Conservation (phyloP, 2,888 invertebrate species). For the Steinernema scapterisci region DNA sequence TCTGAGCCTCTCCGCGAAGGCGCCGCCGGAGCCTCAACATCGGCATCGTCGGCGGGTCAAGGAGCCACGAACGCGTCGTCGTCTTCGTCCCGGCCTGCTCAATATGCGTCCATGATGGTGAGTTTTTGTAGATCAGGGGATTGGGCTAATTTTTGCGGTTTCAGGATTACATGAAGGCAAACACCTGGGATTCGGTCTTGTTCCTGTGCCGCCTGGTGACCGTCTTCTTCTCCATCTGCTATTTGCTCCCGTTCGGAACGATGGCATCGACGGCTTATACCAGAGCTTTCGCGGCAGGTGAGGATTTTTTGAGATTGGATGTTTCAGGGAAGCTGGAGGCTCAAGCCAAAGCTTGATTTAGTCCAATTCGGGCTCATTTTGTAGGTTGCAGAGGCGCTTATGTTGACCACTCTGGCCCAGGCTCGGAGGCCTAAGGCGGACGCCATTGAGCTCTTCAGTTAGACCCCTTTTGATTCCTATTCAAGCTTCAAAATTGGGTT, state of each 20-base stretch:
- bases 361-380: too few species aligned
- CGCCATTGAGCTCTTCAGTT: too few species aligned
- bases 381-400: too few species aligned
- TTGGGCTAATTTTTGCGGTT: conserved; percentile 35
- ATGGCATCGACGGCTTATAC: conserved; percentile 77
- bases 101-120: background rate
- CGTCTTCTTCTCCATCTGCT: conserved; percentile 81
- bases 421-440: too few species aligned
- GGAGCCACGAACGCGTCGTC: background rate
- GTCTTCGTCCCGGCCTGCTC: background rate
- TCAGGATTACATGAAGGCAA: conserved; percentile 74
- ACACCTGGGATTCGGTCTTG: conserved; percentile 84
- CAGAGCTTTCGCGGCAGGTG: conserved; percentile 80
- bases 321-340: too few species aligned
- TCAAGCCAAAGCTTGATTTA: too few species aligned
- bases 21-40: conserved; percentile 1
- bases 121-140: too few species aligned
- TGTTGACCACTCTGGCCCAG: too few species aligned
- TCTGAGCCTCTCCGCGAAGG: conserved; percentile 38
- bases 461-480: too few species aligned
- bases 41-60: background rate
- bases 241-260: conserved; percentile 78
- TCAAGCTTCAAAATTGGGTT: too few species aligned
- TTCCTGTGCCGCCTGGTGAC: conserved; percentile 86
- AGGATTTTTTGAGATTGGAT: conserved; percentile 12